Evolutionary conservation across 2,888 invertebrate species (phyloP).

Genomic region (Thymelicus lineola): DNA sequence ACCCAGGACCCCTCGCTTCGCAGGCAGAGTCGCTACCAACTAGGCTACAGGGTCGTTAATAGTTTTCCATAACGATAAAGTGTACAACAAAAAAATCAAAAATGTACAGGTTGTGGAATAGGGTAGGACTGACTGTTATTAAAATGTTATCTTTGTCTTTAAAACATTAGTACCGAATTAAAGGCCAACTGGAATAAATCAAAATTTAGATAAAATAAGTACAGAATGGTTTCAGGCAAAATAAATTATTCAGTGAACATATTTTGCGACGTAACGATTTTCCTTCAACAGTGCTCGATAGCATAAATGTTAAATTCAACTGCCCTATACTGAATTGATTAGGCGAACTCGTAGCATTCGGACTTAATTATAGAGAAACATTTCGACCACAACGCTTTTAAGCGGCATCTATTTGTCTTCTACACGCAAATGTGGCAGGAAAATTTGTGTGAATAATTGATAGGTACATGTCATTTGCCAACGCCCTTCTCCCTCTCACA

Average conservation of each 20-base stretch:
- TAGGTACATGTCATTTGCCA: slow-evolving; percentile 81
- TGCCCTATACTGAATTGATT: slow-evolving; percentile 35
- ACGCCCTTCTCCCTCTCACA: slow-evolving; percentile 64
- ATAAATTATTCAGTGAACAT: background rate
- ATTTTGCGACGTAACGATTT: slow-evolving; percentile 39
- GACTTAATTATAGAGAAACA: slow-evolving; percentile 72
- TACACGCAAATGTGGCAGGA: slow-evolving; percentile 82
- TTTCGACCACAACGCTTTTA: slow-evolving; percentile 67
- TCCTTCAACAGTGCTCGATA: slow-evolving; percentile 8
- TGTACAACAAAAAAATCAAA: too few species aligned
- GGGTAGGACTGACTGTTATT: too few species aligned
- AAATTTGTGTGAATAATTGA: slow-evolving; percentile 83
- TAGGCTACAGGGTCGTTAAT: too few species aligned
- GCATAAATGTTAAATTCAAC: slow-evolving; percentile 30
- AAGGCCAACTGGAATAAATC: too few species aligned
- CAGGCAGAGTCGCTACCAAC: too few species aligned
- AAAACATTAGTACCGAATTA: too few species aligned
- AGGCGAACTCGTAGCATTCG: slow-evolving; percentile 31
- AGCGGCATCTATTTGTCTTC: slow-evolving; percentile 78
- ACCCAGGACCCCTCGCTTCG: too few species aligned
- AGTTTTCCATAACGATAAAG: too few species aligned
- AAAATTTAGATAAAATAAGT: too few species aligned
- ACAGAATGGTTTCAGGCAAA: background rate
- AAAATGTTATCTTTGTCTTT: too few species aligned
- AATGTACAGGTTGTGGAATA: too few species aligned